Evolutionary conservation across 2,888 invertebrate genomes (phyloP).

Genomic region (Catocala nupta): DNA sequence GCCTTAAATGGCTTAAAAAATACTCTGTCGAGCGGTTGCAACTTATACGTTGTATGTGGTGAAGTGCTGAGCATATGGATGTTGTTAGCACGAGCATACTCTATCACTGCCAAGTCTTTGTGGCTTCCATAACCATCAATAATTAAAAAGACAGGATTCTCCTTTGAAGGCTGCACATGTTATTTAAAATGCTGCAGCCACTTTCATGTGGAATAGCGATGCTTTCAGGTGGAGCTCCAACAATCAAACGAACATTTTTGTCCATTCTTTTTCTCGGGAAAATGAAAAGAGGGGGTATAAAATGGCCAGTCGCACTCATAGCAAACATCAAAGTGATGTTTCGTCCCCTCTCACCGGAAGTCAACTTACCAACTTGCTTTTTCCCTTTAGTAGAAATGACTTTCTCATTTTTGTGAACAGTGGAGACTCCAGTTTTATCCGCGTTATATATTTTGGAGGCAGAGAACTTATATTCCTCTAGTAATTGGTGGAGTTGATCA

Average conservation of each 20-base stretch:
- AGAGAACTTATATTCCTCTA: not conserved
- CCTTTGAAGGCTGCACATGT: not conserved
- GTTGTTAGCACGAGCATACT: not conserved
- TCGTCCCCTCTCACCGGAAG: conserved; percentile 13
- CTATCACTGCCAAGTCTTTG: not conserved
- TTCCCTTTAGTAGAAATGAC: conserved; percentile 5
- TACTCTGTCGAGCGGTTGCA: conserved; percentile 10
- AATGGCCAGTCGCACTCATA: not conserved
- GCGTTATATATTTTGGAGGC: not conserved
- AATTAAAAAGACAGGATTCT: not conserved
- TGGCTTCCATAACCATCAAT: not conserved
- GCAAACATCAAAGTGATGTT: conserved; percentile 12
- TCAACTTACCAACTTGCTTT: conserved; percentile 12
- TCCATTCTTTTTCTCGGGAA: not conserved
- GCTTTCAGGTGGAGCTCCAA: conserved; percentile 2
- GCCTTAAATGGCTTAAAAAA: conserved; percentile 8
- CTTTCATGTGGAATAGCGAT: not conserved
- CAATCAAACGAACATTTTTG: not conserved
- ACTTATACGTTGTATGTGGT: conserved; percentile 34
- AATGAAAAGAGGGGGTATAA: not conserved
- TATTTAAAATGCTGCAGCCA: not conserved
- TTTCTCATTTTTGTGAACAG: conserved; percentile 11
- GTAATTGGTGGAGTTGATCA: not conserved
- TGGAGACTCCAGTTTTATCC: conserved; percentile 4
- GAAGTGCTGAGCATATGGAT: not conserved